Evolutionary conservation across 2,113 vertebrate genomes (phyloP).

Genomic region (Miniopterus natalensis): DNA sequence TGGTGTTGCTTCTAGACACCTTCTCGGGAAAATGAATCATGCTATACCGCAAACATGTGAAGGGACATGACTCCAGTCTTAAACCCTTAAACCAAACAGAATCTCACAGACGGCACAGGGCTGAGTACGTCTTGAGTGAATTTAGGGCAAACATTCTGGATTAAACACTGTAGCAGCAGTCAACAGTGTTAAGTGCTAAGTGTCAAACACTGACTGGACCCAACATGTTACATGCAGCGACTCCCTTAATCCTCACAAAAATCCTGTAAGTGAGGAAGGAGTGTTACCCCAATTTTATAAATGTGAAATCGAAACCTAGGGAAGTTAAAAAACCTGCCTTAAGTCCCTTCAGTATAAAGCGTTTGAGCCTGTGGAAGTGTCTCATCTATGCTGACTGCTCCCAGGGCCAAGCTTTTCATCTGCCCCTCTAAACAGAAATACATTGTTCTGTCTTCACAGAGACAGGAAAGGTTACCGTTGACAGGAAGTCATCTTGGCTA

Average conservation of each 20-base stretch:
- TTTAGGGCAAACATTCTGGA: neutral
- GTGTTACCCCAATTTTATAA: neutral
- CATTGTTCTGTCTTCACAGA: neutral
- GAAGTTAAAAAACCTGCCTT: neutral
- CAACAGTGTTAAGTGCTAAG: neutral
- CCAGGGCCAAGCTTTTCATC: neutral
- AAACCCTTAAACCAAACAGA: neutral
- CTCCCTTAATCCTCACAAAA: neutral
- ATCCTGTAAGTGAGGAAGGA: neutral
- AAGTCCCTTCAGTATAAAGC: neutral
- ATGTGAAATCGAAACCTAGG: slow-evolving; percentile 1
- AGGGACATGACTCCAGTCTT: neutral
- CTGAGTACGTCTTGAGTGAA: neutral
- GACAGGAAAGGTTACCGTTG: neutral
- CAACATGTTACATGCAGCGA: neutral
- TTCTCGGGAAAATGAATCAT: neutral
- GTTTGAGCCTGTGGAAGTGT: neutral
- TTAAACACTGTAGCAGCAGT: neutral
- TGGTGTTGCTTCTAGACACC: neutral
- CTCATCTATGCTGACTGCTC: neutral
- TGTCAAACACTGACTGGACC: neutral
- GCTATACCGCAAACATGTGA: neutral
- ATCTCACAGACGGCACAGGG: neutral
- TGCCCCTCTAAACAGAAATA: neutral
- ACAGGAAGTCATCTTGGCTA: neutral